Conservation (phyloP, 2,888 invertebrate genomes). For the Pristionchus japonicus region DNA sequence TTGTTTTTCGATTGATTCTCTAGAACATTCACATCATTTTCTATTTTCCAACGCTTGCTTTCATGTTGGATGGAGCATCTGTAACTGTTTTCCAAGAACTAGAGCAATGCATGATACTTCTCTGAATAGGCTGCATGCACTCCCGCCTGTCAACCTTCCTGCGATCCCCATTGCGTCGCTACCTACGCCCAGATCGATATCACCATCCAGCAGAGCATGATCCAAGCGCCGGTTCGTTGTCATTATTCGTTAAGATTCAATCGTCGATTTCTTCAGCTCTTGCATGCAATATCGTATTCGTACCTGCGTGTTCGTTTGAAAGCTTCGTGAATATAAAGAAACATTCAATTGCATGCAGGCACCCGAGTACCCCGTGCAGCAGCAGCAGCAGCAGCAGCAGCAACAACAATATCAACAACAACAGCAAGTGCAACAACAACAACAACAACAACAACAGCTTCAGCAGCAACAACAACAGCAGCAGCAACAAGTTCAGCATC, state of each 20-base stretch:
- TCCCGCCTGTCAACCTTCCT: constrained; percentile 15
- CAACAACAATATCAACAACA: neutral
- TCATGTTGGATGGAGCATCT: too few relatives aligned
- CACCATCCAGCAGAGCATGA: neutral
- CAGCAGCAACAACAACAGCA: neutral
- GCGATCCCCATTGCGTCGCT: neutral
- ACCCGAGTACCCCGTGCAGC: neutral
- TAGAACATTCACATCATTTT: too few relatives aligned
- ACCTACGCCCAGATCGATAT: constrained; percentile 14
- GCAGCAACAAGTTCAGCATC: neutral
- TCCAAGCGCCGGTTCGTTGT: neutral
- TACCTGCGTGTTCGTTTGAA: too few relatives aligned
- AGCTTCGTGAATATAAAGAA: too few relatives aligned
- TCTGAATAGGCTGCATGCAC: neutral
- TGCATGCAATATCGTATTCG: too few relatives aligned
- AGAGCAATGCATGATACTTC: neutral
- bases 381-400: neutral
- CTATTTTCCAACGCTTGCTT: too few relatives aligned
- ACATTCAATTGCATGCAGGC: neutral
- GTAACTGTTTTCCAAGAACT: neutral
- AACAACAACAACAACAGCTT: neutral
- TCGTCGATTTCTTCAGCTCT: too few relatives aligned
- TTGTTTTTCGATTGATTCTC: too few relatives aligned
- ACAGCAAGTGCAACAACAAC: neutral
- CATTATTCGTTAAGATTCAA: neutral